phyloP scores from a whole-genome alignment of 2,113 vertebrate species.

The Leptobrachium ailaonicum region DNA sequence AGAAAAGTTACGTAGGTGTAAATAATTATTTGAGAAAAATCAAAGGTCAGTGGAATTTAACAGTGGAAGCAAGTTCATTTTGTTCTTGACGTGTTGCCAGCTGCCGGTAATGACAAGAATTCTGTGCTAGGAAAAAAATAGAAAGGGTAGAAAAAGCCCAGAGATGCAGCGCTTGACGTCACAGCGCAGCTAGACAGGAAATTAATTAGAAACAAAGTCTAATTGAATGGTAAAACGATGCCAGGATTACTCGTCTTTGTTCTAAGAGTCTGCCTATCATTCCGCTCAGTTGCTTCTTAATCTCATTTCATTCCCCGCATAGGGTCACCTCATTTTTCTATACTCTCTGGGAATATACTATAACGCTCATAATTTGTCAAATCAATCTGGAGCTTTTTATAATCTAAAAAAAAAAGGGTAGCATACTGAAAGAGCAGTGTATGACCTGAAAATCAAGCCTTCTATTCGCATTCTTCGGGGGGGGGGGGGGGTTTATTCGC shows the following conservation, averaged over 20 bases:
- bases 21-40: conserved; percentile 65
- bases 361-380: conserved; percentile 31
- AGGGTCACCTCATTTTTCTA: conserved; percentile 44
- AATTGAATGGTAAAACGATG: conserved; percentile 45
- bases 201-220: conserved; percentile 63
- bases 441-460: conserved; percentile 29
- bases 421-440: not conserved
- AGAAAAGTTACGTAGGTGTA: conserved; percentile 53
- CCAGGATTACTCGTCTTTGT: conserved; percentile 39
- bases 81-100: conserved; percentile 62
- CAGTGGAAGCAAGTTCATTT: conserved; percentile 56
- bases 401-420: conserved; percentile 6
- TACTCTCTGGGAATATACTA: conserved; percentile 34
- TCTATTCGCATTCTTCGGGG: not conserved
- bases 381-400: conserved; percentile 29
- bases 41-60: conserved; percentile 54
- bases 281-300: conserved; percentile 40
- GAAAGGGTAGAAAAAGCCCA: conserved; percentile 60
- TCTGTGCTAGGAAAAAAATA: conserved; percentile 59
- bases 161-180: conserved; percentile 62
- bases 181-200: conserved; percentile 69
- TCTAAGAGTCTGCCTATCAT: conserved; percentile 19
- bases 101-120: conserved; percentile 60
- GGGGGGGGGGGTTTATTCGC: not conserved
- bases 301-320: conserved; percentile 25